Evolutionary conservation across 2,797 vertebrate genomes (phyloP).

Genomic region (Capromys pilorides): DNA sequence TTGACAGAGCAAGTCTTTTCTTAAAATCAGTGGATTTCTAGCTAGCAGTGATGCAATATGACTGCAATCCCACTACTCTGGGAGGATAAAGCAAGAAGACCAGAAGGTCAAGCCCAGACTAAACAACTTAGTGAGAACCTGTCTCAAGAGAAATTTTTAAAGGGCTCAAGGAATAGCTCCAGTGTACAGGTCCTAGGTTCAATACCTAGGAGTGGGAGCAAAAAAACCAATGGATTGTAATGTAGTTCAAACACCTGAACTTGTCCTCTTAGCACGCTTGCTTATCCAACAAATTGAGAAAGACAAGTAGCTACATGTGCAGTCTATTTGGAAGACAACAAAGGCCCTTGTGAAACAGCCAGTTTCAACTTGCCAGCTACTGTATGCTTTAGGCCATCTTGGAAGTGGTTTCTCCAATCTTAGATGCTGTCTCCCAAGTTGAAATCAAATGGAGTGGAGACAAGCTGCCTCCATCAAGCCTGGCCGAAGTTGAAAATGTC

Average conservation of each 20-base stretch:
- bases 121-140: neutral
- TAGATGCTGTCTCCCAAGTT: neutral
- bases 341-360: neutral
- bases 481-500: neutral
- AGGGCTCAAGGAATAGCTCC: neutral
- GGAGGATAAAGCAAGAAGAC: neutral
- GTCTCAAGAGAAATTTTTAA: neutral
- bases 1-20: slow-evolving; percentile 25
- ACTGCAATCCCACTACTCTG: neutral
- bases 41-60: neutral
- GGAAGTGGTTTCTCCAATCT: neutral
- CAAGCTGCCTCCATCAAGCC: neutral
- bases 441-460: neutral
- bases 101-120: neutral
- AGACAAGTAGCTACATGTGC: neutral
- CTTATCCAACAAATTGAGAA: neutral
- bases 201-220: neutral
- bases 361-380: neutral
- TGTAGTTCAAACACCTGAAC: neutral
- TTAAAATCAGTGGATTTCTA: slow-evolving; percentile 37
- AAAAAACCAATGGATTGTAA: neutral
- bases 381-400: neutral
- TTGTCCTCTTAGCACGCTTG: neutral
- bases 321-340: neutral
- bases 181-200: neutral